A percentile compares a stretch with the other conserved stretches of the same genome.
Conservation (phyloP, 2,888 invertebrate species). For the Macrophya alboannulata region DNA sequence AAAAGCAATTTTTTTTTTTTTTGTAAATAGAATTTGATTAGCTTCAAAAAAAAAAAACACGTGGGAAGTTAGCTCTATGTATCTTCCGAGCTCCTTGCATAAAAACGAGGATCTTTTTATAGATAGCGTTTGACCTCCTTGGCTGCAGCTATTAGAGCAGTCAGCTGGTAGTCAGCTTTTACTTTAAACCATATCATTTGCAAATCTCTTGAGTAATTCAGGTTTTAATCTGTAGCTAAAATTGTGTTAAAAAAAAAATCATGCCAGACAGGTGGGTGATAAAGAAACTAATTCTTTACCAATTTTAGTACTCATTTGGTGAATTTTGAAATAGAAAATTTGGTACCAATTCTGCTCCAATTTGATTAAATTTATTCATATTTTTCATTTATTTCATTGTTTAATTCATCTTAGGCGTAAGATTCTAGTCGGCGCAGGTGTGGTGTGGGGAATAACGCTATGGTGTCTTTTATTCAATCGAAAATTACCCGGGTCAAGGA, state of each 20-base stretch:
- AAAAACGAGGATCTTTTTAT: constrained; percentile 77
- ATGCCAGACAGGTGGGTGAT: constrained; percentile 73
- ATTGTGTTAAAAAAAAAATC: constrained; percentile 30
- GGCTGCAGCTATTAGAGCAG: constrained; percentile 56
- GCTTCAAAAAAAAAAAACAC: background rate
- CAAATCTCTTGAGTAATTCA: background rate
- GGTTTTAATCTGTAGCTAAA: background rate
- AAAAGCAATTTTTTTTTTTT: background rate
- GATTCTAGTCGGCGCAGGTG: constrained; percentile 67
- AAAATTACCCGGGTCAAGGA: constrained; percentile 63
- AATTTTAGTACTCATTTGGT: background rate
- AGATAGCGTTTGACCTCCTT: constrained; percentile 77
- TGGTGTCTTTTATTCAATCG: constrained; percentile 68
- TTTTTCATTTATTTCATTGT: constrained; percentile 50
- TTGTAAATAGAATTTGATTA: no score
- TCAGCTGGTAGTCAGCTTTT: constrained; percentile 48
- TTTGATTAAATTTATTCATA: constrained; percentile 29
- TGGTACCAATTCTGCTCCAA: constrained; percentile 44
- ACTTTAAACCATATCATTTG: background rate
- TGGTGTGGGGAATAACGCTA: constrained; percentile 68
- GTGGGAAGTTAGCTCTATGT: background rate
- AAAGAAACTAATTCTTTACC: background rate
- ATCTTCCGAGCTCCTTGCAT: constrained; percentile 58
- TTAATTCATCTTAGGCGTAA: constrained; percentile 64
- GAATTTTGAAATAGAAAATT: background rate